A percentile compares a stretch with the other conserved stretches of the same genome.
These are phyloP conservation scores for Talpa occidentalis DNA, from an alignment of 2,113 vertebrate species.

Conservation along the genomic window DNA sequence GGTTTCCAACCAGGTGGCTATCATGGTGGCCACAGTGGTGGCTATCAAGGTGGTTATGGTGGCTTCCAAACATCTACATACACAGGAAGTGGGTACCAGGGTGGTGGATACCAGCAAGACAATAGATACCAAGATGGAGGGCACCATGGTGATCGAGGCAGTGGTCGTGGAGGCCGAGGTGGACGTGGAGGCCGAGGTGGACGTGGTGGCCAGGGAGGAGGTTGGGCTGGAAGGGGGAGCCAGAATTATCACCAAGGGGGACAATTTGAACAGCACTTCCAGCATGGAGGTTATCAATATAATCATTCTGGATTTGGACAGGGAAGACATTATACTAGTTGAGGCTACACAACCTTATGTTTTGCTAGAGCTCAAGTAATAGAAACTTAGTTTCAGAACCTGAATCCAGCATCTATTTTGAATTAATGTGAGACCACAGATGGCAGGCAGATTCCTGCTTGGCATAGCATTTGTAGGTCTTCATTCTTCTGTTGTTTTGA, in stretches of 20 bases:
- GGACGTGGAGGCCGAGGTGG: constrained; percentile 86
- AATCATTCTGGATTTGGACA: constrained; percentile 97
- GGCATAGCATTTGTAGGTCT: constrained; percentile 57
- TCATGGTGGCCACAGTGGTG: constrained; percentile 86
- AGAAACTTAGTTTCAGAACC: constrained; percentile 82
- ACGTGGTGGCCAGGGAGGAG: constrained; percentile 90
- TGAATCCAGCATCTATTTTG: constrained; percentile 72
- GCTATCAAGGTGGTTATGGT: constrained; percentile 88
- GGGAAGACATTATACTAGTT: constrained; percentile 96
- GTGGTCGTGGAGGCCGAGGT: constrained; percentile 88
- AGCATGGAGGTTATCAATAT: constrained; percentile 98
- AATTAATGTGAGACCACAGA: constrained; percentile 72
- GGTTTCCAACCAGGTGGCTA: constrained; percentile 87
- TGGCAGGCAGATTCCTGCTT: constrained; percentile 71
- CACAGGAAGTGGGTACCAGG: constrained; percentile 88
- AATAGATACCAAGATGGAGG: constrained; percentile 91
- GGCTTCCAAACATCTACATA: constrained; percentile 87
- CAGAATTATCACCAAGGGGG: constrained; percentile 96
- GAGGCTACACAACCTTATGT: constrained; percentile 85
- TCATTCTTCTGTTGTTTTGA: constrained; percentile 50
- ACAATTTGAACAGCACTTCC: constrained; percentile 99
- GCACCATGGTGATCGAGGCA: constrained; percentile 87
- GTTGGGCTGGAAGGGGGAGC: constrained; percentile 94
- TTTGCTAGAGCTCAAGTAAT: constrained; percentile 89
- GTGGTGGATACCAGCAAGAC: constrained; percentile 90